Evolutionary conservation across 2,113 vertebrate species (phyloP), one percentile per base, ranked within the genome.

Genomic region (Microtus pennsylvanicus): DNA sequence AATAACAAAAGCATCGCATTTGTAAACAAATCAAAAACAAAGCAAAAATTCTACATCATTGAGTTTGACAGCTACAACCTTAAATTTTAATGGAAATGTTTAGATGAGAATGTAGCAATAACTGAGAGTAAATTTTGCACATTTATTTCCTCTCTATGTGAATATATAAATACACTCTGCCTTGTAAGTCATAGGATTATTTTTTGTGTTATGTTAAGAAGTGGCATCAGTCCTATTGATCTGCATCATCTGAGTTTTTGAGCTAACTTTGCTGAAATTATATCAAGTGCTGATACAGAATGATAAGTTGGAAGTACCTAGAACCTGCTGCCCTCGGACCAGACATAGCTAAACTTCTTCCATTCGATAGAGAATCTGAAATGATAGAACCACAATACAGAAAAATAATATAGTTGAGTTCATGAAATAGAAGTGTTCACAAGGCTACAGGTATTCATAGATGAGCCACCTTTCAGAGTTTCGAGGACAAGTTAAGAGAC

Each of bases 61-160:
- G n/a, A 91, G 91, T 93, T 94, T 96, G 67, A 93, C 72, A 87
- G 28, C 85, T 91, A 24, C 19, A 76, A 72, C 28, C 35, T 96
- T 95, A 75, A 75, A 74, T 58, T 75, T 95, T 82, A 91, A 96
- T 91, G 35, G 61, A 67, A 86, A 81, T 91, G 4, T 88, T 96
- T 87, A 93, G 83, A 88, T 75, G 47, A 47, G 75, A 96, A 83
- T 94, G 77, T 67, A 92, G 35, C 72, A 95, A 52, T 86, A 94
- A 96, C n/a, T 61, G 38, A 52, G 88, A 92, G 17, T 80, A 95
- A 35, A 92, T 80, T 94, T 95, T 92, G 7, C 28, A 17, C 42
- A 76, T 86, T 76, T 77, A 89, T n/a, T 78, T 81, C 11, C 11
- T 89, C 78, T 93, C 45, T 70, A 14, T 89, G 28, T 58, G 63